Conservation (phyloP, 2,113 vertebrate species). For the Cephalopholis sonnerati region DNA sequence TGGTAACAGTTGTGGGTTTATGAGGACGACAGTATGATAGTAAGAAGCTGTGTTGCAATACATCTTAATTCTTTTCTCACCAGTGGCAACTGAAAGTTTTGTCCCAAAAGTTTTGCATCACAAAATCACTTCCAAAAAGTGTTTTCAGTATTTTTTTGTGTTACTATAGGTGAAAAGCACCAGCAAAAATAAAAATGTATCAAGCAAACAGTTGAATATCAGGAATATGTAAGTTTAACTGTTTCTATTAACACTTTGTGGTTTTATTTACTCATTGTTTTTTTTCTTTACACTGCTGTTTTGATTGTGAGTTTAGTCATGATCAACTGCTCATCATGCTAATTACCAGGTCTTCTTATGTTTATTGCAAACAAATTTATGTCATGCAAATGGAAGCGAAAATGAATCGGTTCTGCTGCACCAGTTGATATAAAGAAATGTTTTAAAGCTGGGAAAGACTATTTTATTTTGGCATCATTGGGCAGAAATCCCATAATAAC, state of each 20-base stretch:
- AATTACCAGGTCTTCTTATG: neutral
- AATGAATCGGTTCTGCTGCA: neutral
- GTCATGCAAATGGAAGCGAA: neutral
- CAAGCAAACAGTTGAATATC: neutral
- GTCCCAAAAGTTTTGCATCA: neutral
- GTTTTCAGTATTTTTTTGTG: neutral
- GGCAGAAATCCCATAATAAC: too few relatives aligned
- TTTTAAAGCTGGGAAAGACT: neutral
- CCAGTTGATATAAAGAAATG: neutral
- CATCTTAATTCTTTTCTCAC: neutral
- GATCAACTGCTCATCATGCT: neutral
- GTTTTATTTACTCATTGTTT: neutral
- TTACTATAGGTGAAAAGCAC: neutral
- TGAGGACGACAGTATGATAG: neutral
- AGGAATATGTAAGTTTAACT: neutral
- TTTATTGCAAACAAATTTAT: neutral
- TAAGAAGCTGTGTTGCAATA: neutral
- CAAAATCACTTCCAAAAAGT: too few relatives aligned
- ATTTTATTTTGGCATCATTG: too few relatives aligned
- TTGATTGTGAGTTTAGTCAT: neutral
- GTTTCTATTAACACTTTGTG: neutral
- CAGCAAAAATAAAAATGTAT: neutral
- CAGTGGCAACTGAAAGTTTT: neutral
- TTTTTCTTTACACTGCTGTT: neutral
- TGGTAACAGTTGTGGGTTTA: neutral